Evolutionary conservation across 2,888 invertebrate species (phyloP).

Genomic region (Neocrepidodera transversa): DNA sequence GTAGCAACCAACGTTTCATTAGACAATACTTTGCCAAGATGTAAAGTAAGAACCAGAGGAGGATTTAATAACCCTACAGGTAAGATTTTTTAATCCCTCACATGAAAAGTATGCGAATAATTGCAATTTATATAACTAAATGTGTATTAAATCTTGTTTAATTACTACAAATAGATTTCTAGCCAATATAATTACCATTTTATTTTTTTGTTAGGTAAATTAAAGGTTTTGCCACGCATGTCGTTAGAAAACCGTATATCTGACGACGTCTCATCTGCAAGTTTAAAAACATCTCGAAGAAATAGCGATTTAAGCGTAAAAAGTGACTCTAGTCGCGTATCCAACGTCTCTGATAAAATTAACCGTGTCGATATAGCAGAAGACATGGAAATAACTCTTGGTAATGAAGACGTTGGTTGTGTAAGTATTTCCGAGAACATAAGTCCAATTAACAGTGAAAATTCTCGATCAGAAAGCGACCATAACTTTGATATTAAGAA

Average conservation of each 20-base stretch:
- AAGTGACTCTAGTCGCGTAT: conserved; percentile 49
- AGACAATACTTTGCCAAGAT: conserved; percentile 27
- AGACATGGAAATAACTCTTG: conserved; percentile 51
- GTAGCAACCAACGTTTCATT: conserved; percentile 41
- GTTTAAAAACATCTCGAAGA: conserved; percentile 41
- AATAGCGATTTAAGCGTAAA: conserved; percentile 49
- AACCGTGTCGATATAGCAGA: conserved; percentile 51
- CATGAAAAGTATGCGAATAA: no score
- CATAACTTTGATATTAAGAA: conserved; percentile 41
- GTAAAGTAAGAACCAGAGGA: conserved; percentile 26
- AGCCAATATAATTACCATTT: neutral
- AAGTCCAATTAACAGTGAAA: conserved; percentile 40
- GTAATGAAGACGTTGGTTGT: conserved; percentile 42
- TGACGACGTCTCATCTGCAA: conserved; percentile 29
- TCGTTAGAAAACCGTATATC: conserved; percentile 33
- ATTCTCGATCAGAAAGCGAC: conserved; percentile 37
- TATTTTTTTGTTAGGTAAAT: conserved; percentile 38
- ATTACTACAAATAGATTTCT: no score
- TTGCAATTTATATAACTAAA: neutral
- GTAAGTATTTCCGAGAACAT: conserved; percentile 43
- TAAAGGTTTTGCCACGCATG: conserved; percentile 35
- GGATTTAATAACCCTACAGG: conserved; percentile 23
- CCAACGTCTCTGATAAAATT: conserved; percentile 51
- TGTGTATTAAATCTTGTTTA: neutral
- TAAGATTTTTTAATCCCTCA: conserved; percentile 21